These are phyloP conservation scores for Oncorhynchus keta DNA, from an alignment of 2,113 vertebrate species.

Conservation along the genomic window DNA sequence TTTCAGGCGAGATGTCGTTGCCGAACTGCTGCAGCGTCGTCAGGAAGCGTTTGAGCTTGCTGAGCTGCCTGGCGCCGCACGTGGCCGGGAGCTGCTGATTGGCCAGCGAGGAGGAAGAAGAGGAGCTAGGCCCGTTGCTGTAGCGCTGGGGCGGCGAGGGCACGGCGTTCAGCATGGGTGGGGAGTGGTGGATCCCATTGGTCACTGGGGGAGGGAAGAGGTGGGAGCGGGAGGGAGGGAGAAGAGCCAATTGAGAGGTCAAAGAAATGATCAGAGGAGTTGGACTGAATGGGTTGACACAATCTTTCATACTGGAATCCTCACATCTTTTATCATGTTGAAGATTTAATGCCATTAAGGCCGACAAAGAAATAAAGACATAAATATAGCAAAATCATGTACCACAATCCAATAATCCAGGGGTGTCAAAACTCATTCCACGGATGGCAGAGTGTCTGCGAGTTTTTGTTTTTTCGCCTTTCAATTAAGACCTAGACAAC, in stretches of 20 bases:
- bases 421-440: too few relatives aligned
- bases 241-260: not conserved
- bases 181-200: slow-evolving; percentile 96
- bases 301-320: too few relatives aligned
- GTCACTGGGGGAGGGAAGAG: slow-evolving; percentile 76
- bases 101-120: slow-evolving; percentile 92
- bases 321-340: too few relatives aligned
- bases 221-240: not conserved
- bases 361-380: too few relatives aligned
- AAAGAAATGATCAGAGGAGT: too few relatives aligned
- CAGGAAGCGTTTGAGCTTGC: slow-evolving; percentile 98
- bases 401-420: too few relatives aligned
- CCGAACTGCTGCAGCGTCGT: slow-evolving; percentile 98
- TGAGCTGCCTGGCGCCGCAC: slow-evolving; percentile 95
- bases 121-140: slow-evolving; percentile 93
- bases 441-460: too few relatives aligned
- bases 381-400: too few relatives aligned
- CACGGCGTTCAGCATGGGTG: slow-evolving; percentile 90
- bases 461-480: too few relatives aligned
- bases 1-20: slow-evolving; percentile 97
- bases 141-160: slow-evolving; percentile 96
- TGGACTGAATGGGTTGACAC: too few relatives aligned
- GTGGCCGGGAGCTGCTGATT: slow-evolving; percentile 98
- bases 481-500: too few relatives aligned
- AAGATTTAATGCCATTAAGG: too few relatives aligned